Evolutionary conservation across 2,888 invertebrate species (phyloP), one percentile per base, ranked within the genome.

Genomic region (Caenorhabditis panamensis): DNA sequence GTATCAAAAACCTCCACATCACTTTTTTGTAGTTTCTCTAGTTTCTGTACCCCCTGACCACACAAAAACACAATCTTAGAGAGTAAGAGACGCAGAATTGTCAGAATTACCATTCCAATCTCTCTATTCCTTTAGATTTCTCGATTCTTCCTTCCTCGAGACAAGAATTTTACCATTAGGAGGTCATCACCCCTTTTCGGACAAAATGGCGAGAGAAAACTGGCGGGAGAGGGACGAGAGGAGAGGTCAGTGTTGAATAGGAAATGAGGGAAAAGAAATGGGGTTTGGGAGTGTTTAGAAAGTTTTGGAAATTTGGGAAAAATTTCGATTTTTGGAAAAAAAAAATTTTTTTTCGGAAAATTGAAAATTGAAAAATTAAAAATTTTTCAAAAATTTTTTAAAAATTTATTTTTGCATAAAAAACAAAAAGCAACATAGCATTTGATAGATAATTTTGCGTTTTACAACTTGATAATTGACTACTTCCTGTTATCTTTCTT

Each of bases 151-250:
- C n/a, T 49, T 49, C 49, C 8, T 49, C 49, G 24, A 13, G 28
- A 26, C 16, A 16, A 28, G 28, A 37, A 41, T 22, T 41, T n/a
- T 13, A 24, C 49, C 62, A 62, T 62, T 62, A 68, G 59, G 68
- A 71, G 71, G 71, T 71, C 71, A 71, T 71, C 71, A 63, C 54
- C 54, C 56, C 54, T 71, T 71, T 63, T 56, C 62, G 71, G 71
- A 71, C 62, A 62, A 54, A 62, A 31, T 22, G 31, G 44, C n/a
- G 31, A 44, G 62, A 71, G 31, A 62, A 13, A 47, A 16, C 54
- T 54, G 41, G 41, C 54, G 71, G 56, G 71, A 44, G 54, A 54
- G 51, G 62, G 62, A 69, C 61, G 44, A 20, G 24, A 6, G 20
- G 64, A 66, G 59, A 61, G 59, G 59, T 61, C 59, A 37, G 24